A percentile compares a stretch with the other conserved stretches of the same genome.
Conservation (phyloP, 2,797 vertebrate species). For the Tenualosa ilisha region DNA sequence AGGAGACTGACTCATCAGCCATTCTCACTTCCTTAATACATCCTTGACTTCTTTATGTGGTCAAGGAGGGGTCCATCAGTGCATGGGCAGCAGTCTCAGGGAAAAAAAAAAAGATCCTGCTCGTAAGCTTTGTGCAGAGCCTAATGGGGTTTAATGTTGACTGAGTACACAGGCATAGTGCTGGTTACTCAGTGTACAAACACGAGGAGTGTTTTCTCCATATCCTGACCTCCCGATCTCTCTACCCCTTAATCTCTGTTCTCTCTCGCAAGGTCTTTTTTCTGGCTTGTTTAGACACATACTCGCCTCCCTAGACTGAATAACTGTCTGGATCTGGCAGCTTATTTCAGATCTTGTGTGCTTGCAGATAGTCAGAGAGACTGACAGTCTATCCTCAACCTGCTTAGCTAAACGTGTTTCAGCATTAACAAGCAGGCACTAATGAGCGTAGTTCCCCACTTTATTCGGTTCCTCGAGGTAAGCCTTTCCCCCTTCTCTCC, state of each 20-base stretch:
- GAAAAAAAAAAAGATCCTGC: not conserved
- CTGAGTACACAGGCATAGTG: slow-evolving; percentile 4
- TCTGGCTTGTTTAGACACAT: slow-evolving; percentile 15
- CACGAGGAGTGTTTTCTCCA: not conserved
- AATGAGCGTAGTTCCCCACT: not conserved
- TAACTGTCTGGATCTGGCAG: not conserved
- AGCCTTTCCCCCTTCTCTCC: slow-evolving; percentile 26
- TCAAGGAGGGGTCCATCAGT: not conserved
- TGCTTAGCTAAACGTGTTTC: slow-evolving; percentile 10
- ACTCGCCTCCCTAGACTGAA: not conserved
- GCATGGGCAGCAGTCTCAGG: not conserved
- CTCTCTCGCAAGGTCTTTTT: not conserved
- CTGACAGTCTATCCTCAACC: not conserved
- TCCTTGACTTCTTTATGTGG: slow-evolving; percentile 7
- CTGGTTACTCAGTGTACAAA: slow-evolving; percentile 3
- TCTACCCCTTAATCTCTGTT: not conserved
- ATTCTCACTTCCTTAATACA: slow-evolving; percentile 22
- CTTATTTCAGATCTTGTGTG: not conserved
- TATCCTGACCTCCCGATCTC: not conserved
- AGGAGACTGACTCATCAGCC: slow-evolving; percentile 19
- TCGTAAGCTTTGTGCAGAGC: not conserved
- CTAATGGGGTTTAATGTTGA: slow-evolving; percentile 15
- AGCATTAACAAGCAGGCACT: not conserved
- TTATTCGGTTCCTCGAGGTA: slow-evolving; percentile 44
- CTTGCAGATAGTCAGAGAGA: not conserved